Conservation (phyloP, 2,888 invertebrate genomes). For the Netelia virgata region DNA sequence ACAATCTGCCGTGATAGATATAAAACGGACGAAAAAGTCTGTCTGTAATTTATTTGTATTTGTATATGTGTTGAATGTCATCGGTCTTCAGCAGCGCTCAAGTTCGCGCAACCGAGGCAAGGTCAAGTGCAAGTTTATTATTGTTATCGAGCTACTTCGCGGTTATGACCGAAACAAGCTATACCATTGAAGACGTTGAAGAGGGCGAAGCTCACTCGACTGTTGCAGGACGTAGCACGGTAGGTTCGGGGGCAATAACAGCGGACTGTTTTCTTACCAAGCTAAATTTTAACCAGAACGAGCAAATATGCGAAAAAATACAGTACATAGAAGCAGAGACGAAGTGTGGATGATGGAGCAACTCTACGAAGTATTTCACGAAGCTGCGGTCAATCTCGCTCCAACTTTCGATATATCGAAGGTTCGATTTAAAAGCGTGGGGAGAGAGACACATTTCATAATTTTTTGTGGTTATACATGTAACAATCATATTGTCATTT, state of each 20-base stretch:
- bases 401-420: slow-evolving; percentile 8
- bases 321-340: too few species aligned
- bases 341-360: too few species aligned
- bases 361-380: too few species aligned
- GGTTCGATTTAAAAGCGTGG: slow-evolving; percentile 25
- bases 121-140: slow-evolving; percentile 47
- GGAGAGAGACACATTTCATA: neutral
- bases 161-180: neutral
- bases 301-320: too few species aligned
- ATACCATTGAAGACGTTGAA: too few species aligned
- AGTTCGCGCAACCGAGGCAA: slow-evolving; percentile 36
- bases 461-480: slow-evolving; percentile 61
- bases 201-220: too few species aligned
- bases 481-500: slow-evolving; percentile 33
- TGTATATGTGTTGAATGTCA: slow-evolving; percentile 19
- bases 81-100: slow-evolving; percentile 1
- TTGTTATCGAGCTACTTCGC: slow-evolving; percentile 2
- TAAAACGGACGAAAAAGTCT: neutral
- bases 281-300: too few species aligned
- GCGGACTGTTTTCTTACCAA: too few species aligned
- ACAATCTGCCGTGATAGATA: neutral
- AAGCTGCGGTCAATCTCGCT: too few species aligned
- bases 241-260: too few species aligned
- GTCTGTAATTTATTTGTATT: slow-evolving; percentile 2
- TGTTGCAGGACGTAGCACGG: too few species aligned